Conservation (phyloP, 2,113 vertebrate genomes). For the Vanacampus margaritifer region DNA sequence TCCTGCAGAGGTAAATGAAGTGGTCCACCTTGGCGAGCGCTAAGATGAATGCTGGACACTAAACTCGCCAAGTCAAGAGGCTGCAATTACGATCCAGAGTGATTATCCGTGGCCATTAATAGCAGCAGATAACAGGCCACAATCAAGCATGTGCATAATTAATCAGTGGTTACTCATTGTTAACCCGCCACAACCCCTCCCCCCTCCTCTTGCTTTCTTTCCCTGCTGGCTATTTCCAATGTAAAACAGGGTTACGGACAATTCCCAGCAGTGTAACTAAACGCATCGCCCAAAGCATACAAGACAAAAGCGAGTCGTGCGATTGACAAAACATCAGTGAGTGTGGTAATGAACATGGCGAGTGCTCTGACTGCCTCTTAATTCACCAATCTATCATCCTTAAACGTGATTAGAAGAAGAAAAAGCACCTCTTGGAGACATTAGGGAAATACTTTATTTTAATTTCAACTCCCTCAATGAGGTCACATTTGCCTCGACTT, state of each 20-base stretch:
- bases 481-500: neutral
- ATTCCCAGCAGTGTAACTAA: slow-evolving; percentile 90
- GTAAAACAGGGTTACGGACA: slow-evolving; percentile 94
- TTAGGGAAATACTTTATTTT: slow-evolving; percentile 17
- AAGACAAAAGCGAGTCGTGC: slow-evolving; percentile 82
- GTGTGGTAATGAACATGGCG: slow-evolving; percentile 79
- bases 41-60: slow-evolving; percentile 88
- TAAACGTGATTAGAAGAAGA: slow-evolving; percentile 29
- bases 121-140: slow-evolving; percentile 92
- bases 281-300: slow-evolving; percentile 89
- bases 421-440: slow-evolving; percentile 25
- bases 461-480: neutral
- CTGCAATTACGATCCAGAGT: slow-evolving; percentile 90
- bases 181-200: slow-evolving; percentile 16
- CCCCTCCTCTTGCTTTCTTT: slow-evolving; percentile 59
- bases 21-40: slow-evolving; percentile 82
- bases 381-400: slow-evolving; percentile 50
- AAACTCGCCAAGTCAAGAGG: slow-evolving; percentile 82
- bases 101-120: slow-evolving; percentile 97
- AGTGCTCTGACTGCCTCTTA: slow-evolving; percentile 44
- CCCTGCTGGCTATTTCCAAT: slow-evolving; percentile 89
- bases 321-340: slow-evolving; percentile 91
- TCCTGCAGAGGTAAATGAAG: slow-evolving; percentile 78
- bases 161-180: slow-evolving; percentile 79
- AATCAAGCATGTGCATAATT: slow-evolving; percentile 88